Conservation (phyloP, 2,888 invertebrate species). For the Bhutanitis thaidina region DNA sequence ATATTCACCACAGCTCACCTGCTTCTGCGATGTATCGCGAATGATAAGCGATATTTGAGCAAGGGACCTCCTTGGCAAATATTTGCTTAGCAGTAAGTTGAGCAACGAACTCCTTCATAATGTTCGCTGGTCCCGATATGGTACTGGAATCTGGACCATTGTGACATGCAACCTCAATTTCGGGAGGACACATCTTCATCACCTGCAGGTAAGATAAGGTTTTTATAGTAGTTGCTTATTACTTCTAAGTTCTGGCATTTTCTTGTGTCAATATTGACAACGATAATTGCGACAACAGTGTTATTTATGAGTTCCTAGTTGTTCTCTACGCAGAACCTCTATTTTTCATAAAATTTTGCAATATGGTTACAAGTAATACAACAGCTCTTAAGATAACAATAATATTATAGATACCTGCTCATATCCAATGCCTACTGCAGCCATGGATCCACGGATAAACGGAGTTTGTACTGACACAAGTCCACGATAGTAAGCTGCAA, state of each 20-base stretch:
- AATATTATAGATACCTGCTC: too few species aligned
- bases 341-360: too few species aligned
- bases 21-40: conserved; percentile 88
- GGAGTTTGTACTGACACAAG: conserved; percentile 84
- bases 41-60: conserved; percentile 93
- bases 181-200: conserved; percentile 40
- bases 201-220: conserved; percentile 11
- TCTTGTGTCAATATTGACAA: too few species aligned
- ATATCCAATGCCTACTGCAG: conserved; percentile 87
- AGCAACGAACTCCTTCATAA: conserved; percentile 79
- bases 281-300: too few species aligned
- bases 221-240: too few species aligned
- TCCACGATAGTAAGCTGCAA: conserved; percentile 90
- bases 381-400: too few species aligned
- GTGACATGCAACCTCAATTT: conserved; percentile 88
- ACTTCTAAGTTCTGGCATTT: too few species aligned
- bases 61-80: conserved; percentile 73
- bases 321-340: too few species aligned
- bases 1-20: conserved; percentile 39
- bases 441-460: conserved; percentile 90
- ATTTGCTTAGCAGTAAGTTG: conserved; percentile 51
- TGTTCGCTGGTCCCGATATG: conserved; percentile 86
- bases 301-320: too few species aligned
- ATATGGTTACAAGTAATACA: too few species aligned
- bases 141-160: conserved; percentile 89